phyloP scores from a whole-genome alignment of 2,797 vertebrate genomes.

The Emydoidea blandingii region DNA sequence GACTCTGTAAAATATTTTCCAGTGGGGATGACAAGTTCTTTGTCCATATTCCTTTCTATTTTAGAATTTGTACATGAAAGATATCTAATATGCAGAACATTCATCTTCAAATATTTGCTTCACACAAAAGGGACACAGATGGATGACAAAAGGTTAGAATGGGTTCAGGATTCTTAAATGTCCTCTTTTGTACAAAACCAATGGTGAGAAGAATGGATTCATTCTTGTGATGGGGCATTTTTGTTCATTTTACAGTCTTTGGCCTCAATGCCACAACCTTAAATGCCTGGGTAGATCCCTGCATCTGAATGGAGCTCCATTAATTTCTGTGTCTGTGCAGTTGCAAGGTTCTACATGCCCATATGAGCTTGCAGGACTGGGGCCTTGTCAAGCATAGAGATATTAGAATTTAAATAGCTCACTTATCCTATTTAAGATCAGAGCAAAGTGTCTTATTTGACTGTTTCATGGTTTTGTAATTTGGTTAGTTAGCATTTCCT shows the following conservation, averaged over 20 bases:
- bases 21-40: not conserved
- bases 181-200: not conserved
- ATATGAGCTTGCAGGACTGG: not conserved
- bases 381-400: not conserved
- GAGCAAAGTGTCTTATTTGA: not conserved
- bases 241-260: not conserved
- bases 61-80: not conserved
- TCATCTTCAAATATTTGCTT: not conserved
- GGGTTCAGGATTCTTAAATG: not conserved
- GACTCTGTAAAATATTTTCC: not conserved
- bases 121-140: not conserved
- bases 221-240: not conserved
- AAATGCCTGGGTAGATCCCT: not conserved
- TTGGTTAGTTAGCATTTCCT: not conserved
- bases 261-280: not conserved
- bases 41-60: not conserved
- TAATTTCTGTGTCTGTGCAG: not conserved
- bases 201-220: not conserved
- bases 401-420: not conserved
- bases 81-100: not conserved
- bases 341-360: not conserved
- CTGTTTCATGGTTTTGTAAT: not conserved
- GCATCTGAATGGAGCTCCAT: not conserved
- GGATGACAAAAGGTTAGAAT: accelerated
- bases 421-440: not conserved